Conservation (phyloP, 2,797 vertebrate species). For the Hemibagrus guttatus region DNA sequence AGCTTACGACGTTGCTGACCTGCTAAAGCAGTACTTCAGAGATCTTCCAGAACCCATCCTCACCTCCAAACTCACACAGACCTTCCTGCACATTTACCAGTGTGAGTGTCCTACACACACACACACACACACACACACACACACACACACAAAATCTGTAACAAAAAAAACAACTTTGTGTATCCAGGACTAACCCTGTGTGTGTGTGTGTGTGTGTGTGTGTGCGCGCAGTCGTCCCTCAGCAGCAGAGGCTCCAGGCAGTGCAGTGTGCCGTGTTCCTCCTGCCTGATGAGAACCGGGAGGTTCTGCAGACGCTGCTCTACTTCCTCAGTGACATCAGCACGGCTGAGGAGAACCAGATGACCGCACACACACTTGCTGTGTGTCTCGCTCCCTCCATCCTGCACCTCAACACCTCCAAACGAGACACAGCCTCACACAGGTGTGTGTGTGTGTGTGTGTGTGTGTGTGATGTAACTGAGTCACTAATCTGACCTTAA, state of each 20-base stretch:
- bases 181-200: background rate
- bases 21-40: constrained; percentile 86
- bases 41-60: constrained; percentile 86
- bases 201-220: constrained; percentile 23
- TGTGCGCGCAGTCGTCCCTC: constrained; percentile 73
- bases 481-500: background rate
- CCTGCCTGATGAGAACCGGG: constrained; percentile 83
- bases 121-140: background rate
- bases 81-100: constrained; percentile 86
- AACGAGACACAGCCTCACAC: constrained; percentile 80
- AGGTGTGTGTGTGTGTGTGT: constrained; percentile 65
- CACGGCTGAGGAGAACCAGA: constrained; percentile 83
- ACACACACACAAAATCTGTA: background rate
- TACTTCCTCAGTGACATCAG: constrained; percentile 87
- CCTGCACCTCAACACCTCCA: constrained; percentile 84
- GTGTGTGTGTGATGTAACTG: background rate
- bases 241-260: constrained; percentile 79
- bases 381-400: constrained; percentile 86
- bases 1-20: constrained; percentile 82
- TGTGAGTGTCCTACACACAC: constrained; percentile 66
- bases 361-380: constrained; percentile 83
- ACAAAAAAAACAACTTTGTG: background rate
- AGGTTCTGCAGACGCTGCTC: constrained; percentile 85
- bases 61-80: constrained; percentile 83
- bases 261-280: constrained; percentile 79